Percentiles rank a stretch among this genome's conserved stretches.
These are phyloP conservation scores for Eupristina koningsbergeri DNA, from an alignment of 1,140 invertebrate species.

Conservation along the genomic window DNA sequence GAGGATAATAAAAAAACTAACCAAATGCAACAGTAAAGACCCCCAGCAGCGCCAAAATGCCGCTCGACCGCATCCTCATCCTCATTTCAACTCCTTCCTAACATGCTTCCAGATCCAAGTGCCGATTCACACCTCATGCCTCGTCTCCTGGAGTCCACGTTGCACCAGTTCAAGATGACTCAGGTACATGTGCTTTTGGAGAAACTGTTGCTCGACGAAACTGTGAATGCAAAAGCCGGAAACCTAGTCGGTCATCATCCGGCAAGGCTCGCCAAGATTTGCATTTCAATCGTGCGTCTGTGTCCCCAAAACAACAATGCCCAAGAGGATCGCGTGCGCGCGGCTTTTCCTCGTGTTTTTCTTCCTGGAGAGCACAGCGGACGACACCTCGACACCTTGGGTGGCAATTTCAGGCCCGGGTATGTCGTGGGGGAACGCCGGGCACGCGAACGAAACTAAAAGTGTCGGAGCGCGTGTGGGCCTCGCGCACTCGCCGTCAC, in stretches of 20 bases:
- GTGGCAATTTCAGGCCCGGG: too few species aligned
- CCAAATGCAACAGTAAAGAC: background rate
- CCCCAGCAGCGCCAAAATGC: background rate
- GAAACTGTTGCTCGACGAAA: too few species aligned
- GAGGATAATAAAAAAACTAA: background rate
- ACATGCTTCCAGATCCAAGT: background rate
- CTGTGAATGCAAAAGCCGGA: too few species aligned
- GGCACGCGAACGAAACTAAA: constrained; percentile 52
- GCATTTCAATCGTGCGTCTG: background rate
- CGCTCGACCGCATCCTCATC: background rate
- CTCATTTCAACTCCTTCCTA: background rate
- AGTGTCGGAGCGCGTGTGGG: constrained; percentile 39
- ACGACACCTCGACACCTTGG: too few species aligned
- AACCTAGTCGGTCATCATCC: too few species aligned
- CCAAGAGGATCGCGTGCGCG: constrained; percentile 10
- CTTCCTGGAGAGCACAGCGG: too few species aligned
- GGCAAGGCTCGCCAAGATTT: background rate
- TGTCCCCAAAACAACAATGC: background rate
- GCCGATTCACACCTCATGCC: constrained; percentile 5
- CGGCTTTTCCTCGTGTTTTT: too few species aligned
- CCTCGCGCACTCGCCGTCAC: background rate
- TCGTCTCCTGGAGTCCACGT: background rate
- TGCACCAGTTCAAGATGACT: background rate
- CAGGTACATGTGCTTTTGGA: background rate
- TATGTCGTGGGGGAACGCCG: background rate